These are phyloP conservation scores for Circaetus cinerascens DNA, from an alignment of 2,113 vertebrate species.

Conservation along the genomic window DNA sequence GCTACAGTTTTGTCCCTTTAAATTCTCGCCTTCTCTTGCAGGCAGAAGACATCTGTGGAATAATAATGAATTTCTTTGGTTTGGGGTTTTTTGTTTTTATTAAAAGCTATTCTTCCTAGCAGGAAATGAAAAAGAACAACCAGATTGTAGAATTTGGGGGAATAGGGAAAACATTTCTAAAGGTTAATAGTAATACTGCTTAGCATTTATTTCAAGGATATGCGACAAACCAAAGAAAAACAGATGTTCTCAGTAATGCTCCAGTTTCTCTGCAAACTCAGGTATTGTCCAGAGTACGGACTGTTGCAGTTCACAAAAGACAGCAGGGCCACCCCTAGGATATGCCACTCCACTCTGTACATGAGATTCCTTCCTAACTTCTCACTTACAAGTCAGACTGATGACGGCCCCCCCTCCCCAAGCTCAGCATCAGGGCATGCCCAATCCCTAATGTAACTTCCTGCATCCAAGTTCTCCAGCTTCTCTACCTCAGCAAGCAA, in stretches of 20 bases:
- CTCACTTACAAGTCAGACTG: not conserved
- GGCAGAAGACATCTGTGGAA: slow-evolving; percentile 55
- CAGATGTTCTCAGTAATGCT: not conserved
- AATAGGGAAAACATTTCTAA: slow-evolving; percentile 52
- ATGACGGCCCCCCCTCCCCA: not conserved
- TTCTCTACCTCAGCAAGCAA: not conserved
- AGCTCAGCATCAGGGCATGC: not conserved
- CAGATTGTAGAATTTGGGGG: slow-evolving; percentile 36
- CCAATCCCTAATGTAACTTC: not conserved
- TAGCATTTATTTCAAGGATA: slow-evolving; percentile 43
- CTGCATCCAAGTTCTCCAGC: slow-evolving; percentile 4
- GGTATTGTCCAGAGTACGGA: not conserved
- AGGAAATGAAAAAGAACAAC: slow-evolving; percentile 66
- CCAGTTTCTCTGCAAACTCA: not conserved
- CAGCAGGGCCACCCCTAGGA: not conserved
- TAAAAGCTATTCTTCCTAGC: slow-evolving; percentile 62
- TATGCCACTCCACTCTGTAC: not conserved
- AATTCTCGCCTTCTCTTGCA: slow-evolving; percentile 17
- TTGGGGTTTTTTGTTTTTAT: slow-evolving; percentile 58
- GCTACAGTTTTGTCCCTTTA: slow-evolving; percentile 42
- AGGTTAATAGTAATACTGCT: slow-evolving; percentile 50
- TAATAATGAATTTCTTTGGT: slow-evolving; percentile 62
- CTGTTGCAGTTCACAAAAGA: not conserved
- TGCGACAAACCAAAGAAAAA: slow-evolving; percentile 25
- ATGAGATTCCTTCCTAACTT: not conserved